Evolutionary conservation across 2,797 vertebrate genomes (phyloP), one percentile per base, ranked within the genome.

Genomic region (Cossypha caffra): DNA sequence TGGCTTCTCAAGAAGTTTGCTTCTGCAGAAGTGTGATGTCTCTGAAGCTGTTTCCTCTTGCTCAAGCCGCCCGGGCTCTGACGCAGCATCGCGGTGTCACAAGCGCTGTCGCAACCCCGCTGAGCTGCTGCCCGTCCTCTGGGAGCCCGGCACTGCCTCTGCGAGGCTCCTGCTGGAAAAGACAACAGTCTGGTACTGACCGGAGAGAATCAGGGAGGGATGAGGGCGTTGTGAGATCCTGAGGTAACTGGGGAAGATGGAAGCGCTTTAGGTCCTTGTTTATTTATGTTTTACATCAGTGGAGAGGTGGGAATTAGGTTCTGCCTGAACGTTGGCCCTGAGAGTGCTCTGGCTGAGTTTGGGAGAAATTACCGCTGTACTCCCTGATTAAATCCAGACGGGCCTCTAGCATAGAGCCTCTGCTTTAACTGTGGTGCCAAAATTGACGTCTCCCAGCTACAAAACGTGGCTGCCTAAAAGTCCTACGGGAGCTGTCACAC

Each of bases 401-500:
- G 6, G 20, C 51, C 28, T 61, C 28, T 47, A 74, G 42, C 17
- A 13, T 0, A 75, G 19, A 94, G 25, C 23, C 13, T 89, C 59
- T 57, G 43, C 51, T 62, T 51, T 84, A 66, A 66, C 47, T 11
- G n/a, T 33, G 28, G 35, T 64, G 61, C 31, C 38, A 51, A 43
- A 91, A 58, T 2, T 88, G 62, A n/a, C n/a, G 1, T 43, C 38
- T 75, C 38, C 28, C 68, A 25, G 11, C 47, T 47, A 28, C 16
- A 13, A 43, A 33, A 40, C 4, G 4, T 15, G 67, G 31, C 55
- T 73, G 48, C 15, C 11, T 6, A 31, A 50, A 47, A 9, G 43
- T 33, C 55, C 42, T 71, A 0, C 0, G 0, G 40, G 35, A 61
- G 37, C 0, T 0, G 29, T 20, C 57, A 10, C 43, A 10, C 40